Evolutionary conservation across 2,797 vertebrate species (phyloP), one percentile per base, ranked within the genome.

Genomic region (Pelobates cultripes): DNA sequence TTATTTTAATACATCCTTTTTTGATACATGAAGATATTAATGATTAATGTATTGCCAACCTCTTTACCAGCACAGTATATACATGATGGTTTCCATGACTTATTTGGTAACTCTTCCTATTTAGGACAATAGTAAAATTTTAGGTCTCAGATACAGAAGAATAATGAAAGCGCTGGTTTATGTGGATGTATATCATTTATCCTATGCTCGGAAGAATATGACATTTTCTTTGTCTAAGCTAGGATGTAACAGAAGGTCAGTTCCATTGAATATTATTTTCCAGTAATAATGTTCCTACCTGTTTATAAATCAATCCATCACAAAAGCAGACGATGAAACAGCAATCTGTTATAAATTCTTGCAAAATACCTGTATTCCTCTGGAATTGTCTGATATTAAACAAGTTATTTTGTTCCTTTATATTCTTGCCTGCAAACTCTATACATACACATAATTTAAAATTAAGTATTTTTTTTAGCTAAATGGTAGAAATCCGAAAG

Each of bases 171-270:
- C 61, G 60, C 14, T 28, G 73, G 55, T 57, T 43, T 13, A 63
- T 64, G 60, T 43, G 6, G 57, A 75, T 53, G n/a, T 61, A 43
- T 75, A 28, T 75, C 73, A 75, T 75, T 75, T 60, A 44, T 75
- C 43, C 14, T 63, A 44, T 14, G 63, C 60, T 9, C 7, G 43
- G 57, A 75, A 63, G 15, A 28, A 5, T 73, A 60, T 73, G 53
- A 73, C 41, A 60, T 8, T 73, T 73, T n/a, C 47, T 40, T 73
- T 6, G 47, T 14, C 40, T 40, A 14, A 15, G 41, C 10, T 72
- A 9, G 13, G 15, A 73, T 73, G 5, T 14, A 61, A 61, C 53
- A 73, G 13, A 61, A 43, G 51, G 10, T 42, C 13, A 60, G 12
- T 60, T 43, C 40, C 17, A 7, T n/a, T 2, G 43, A 70, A 42